A percentile compares a stretch with the other conserved stretches of the same genome.
phyloP scores from a whole-genome alignment of 2,888 invertebrate species.

The Leucophenga maculata region DNA sequence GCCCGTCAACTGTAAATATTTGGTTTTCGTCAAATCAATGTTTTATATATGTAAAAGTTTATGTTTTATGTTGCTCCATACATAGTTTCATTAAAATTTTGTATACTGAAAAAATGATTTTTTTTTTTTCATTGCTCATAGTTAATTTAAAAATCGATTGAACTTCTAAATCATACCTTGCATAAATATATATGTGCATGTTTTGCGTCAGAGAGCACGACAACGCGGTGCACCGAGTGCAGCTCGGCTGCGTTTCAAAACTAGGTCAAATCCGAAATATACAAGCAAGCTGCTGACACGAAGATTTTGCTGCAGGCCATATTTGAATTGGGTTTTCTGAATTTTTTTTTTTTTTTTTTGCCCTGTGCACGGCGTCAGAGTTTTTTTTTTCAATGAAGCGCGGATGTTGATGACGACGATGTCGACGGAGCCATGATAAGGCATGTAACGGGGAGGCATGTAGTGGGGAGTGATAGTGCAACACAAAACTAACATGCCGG shows the following conservation, averaged over 20 bases:
- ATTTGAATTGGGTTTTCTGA: slow-evolving; percentile 56
- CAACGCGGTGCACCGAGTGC: not conserved
- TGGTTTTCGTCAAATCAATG: too few species aligned
- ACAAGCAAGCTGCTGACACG: slow-evolving; percentile 45
- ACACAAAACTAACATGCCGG: slow-evolving; percentile 21
- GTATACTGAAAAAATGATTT: too few species aligned
- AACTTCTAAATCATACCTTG: slow-evolving; percentile 12
- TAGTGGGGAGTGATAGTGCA: not conserved
- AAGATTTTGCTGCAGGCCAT: slow-evolving; percentile 49
- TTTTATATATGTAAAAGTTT: too few species aligned
- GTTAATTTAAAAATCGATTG: too few species aligned
- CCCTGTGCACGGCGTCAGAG: not conserved
- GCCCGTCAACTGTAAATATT: too few species aligned
- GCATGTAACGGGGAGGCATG: not conserved
- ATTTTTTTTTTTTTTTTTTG: too few species aligned
- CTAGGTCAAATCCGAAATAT: slow-evolving; percentile 56
- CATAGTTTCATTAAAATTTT: too few species aligned
- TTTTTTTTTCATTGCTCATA: too few species aligned
- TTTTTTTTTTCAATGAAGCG: not conserved
- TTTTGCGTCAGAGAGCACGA: not conserved
- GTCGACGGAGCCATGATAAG: not conserved
- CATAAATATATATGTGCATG: not conserved
- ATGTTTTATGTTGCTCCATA: too few species aligned
- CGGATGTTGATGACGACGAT: not conserved
- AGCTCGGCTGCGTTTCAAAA: slow-evolving; percentile 37